Evolutionary conservation across 2,113 vertebrate species (phyloP).

Genomic region (Etheostoma spectabile): DNA sequence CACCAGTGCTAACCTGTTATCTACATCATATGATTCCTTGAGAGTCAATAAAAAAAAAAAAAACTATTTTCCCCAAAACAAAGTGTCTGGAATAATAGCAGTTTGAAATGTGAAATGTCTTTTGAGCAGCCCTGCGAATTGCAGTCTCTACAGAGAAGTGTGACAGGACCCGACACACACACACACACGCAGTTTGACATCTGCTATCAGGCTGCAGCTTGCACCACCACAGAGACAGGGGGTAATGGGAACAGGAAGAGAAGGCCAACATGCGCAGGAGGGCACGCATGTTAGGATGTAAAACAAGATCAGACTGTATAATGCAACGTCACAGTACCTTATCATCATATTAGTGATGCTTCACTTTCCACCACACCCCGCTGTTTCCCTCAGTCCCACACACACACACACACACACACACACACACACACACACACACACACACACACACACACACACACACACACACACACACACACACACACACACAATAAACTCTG

Average conservation of each 20-base stretch:
- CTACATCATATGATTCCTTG: neutral
- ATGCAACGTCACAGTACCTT: neutral
- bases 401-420: slow-evolving; percentile 13
- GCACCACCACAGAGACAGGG: neutral
- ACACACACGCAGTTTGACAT: slow-evolving; percentile 5
- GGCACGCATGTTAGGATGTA: neutral
- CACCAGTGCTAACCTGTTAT: neutral
- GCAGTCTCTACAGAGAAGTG: neutral
- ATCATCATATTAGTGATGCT: slow-evolving; percentile 6
- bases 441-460: neutral
- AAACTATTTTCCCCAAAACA: neutral
- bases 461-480: slow-evolving; percentile 5
- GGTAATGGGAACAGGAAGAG: neutral
- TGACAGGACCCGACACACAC: slow-evolving; percentile 1
- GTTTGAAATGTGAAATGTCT: neutral
- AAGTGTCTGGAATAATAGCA: neutral
- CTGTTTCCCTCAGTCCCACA: neutral
- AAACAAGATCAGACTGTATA: neutral
- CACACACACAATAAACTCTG: slow-evolving; percentile 22
- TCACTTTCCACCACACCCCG: slow-evolving; percentile 6
- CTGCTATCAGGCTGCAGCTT: slow-evolving; percentile 15
- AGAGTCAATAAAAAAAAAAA: neutral
- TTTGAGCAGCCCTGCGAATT: slow-evolving; percentile 1
- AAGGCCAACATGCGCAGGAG: neutral
- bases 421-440: slow-evolving; percentile 2